Evolutionary conservation across 2,888 invertebrate genomes (phyloP).

Genomic region (Tanypteryx hageni): DNA sequence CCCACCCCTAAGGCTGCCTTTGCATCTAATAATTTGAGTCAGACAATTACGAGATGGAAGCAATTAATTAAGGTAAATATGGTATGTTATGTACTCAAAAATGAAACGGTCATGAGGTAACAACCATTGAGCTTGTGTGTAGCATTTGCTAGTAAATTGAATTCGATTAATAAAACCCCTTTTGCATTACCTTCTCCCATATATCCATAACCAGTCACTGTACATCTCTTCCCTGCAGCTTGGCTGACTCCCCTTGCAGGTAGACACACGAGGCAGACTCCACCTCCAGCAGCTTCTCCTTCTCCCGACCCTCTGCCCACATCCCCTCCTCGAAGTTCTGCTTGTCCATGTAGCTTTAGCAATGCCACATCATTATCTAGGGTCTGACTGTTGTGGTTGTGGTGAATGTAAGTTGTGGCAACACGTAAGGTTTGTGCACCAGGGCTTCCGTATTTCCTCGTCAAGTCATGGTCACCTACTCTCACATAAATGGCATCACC

Average conservation of each 20-base stretch:
- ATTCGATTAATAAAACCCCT: not conserved
- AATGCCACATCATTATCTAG: constrained; percentile 96
- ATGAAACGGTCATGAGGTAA: not conserved
- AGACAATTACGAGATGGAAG: not conserved
- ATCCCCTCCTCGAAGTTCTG: constrained; percentile 81
- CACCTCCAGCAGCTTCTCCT: constrained; percentile 77
- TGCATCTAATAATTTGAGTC: not conserved
- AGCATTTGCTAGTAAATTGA: not conserved
- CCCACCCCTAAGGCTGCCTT: too few species aligned
- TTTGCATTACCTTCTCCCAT: constrained; percentile 89
- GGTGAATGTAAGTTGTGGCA: constrained; percentile 95
- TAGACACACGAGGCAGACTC: constrained; percentile 90
- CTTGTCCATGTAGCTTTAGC: constrained; percentile 91
- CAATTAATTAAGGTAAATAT: too few species aligned
- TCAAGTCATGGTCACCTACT: constrained; percentile 94
- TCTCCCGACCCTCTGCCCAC: constrained; percentile 46
- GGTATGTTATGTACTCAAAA: not conserved
- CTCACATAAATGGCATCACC: constrained; percentile 95
- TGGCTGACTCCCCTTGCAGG: constrained; percentile 93
- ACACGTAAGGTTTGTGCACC: constrained; percentile 94
- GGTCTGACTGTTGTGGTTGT: constrained; percentile 96
- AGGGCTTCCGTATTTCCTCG: constrained; percentile 92
- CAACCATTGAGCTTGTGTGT: not conserved
- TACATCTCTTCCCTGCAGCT: constrained; percentile 93
- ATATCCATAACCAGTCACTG: constrained; percentile 95